Percentiles rank a stretch among this genome's conserved stretches.
Conservation (phyloP, 2,888 invertebrate genomes). For the Allacma fusca region DNA sequence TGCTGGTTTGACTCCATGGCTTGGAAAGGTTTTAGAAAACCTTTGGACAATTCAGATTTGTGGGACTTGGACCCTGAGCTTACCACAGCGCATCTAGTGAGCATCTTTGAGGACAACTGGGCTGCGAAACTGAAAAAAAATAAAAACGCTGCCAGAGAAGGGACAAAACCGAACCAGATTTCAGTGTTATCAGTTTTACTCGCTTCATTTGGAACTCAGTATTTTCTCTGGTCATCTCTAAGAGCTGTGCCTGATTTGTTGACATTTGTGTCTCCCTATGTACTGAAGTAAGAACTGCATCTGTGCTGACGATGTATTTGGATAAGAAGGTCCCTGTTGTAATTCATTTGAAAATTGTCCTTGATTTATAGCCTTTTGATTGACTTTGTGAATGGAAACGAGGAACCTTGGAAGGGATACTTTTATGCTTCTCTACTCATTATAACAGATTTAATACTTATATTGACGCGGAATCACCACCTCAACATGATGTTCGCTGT, state of each 20-base stretch:
- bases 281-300: slow-evolving; percentile 77
- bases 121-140: slow-evolving; percentile 64
- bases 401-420: slow-evolving; percentile 69
- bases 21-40: slow-evolving; percentile 67
- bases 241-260: slow-evolving; percentile 84
- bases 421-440: slow-evolving; percentile 69
- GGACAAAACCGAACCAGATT: slow-evolving; percentile 70
- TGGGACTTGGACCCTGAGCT: slow-evolving; percentile 67
- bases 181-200: slow-evolving; percentile 85
- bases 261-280: slow-evolving; percentile 88
- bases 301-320: too few relatives aligned
- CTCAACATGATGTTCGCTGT: slow-evolving; percentile 68
- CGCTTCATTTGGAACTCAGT: slow-evolving; percentile 86
- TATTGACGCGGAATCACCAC: slow-evolving; percentile 69
- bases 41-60: slow-evolving; percentile 69
- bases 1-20: slow-evolving; percentile 77
- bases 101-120: slow-evolving; percentile 65
- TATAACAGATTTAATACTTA: slow-evolving; percentile 66
- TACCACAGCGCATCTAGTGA: slow-evolving; percentile 63
- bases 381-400: slow-evolving; percentile 70
- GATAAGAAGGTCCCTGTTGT: too few relatives aligned
- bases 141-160: slow-evolving; percentile 32
- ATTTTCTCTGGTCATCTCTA: slow-evolving; percentile 82
- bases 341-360: too few relatives aligned
- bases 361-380: slow-evolving; percentile 71